These are phyloP conservation scores for Cyanoramphus novaezelandiae DNA, from an alignment of 2,113 vertebrate species.

Conservation along the genomic window DNA sequence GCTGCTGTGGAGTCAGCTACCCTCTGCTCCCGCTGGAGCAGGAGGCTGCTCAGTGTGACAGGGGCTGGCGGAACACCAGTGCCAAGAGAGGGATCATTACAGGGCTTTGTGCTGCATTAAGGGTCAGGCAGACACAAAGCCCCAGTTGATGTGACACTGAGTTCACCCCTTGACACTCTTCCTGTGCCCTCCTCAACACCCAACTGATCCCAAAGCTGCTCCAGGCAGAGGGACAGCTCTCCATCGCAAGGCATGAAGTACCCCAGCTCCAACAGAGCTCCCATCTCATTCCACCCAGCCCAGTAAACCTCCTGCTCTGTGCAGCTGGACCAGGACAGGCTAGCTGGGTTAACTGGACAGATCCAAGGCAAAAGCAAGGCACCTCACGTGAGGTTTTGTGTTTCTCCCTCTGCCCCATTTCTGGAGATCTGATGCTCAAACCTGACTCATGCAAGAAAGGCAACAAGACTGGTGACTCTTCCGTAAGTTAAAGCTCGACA, in stretches of 20 bases:
- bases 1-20: fast-evolving
- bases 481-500: not conserved
- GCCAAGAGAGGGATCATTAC: not conserved
- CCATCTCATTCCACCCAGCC: not conserved
- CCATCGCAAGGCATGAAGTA: not conserved
- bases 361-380: not conserved
- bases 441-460: not conserved
- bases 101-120: not conserved
- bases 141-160: not conserved
- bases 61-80: not conserved
- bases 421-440: not conserved
- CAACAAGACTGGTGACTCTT: not conserved
- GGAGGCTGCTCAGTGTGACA: not conserved
- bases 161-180: not conserved
- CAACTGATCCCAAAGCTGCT: not conserved
- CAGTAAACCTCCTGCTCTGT: not conserved
- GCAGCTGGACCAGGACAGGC: not conserved
- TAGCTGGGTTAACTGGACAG: not conserved
- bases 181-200: not conserved
- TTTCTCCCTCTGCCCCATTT: fast-evolving
- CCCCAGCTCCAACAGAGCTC: not conserved
- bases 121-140: not conserved
- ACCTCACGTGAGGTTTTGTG: not conserved
- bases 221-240: not conserved
- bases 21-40: not conserved